Evolutionary conservation across 2,797 vertebrate species (phyloP), one percentile per base, ranked within the genome.

Genomic region (Eulemur rubriventer): DNA sequence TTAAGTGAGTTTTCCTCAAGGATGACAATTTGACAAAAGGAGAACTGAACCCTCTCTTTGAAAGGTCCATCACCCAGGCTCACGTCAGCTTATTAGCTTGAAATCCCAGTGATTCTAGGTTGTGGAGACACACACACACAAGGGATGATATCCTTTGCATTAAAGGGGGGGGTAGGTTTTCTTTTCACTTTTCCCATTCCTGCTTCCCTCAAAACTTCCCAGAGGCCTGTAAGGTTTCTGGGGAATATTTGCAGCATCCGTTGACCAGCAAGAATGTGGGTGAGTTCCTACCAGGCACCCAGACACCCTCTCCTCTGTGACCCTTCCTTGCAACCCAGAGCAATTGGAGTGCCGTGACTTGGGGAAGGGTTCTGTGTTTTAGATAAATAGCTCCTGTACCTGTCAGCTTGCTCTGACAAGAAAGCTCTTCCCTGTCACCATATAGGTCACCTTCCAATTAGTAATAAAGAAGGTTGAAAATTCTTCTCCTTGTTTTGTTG

Each of bases 1-100:
- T 88, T 61, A 93, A 76, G 59, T 78, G 65, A 93, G 63, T 65
- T n/a, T 65, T 93, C 52, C 59, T 94, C 43, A 82, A 55, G 50
- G 30, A 46, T 86, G 35, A 52, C 43, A 79, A 46, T 57, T n/a
- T 70, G 43, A 43, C 69, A 86, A 82, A 48, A 43, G 86, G 26
- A 46, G 22, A 92, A 38, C 33, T 20, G 57, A 17, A 28, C 69
- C 35, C 10, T 67, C 69, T 82, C 38, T 48, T 61, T 61, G 18
- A 81, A 85, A 72, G 55, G n/a, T 33, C 65, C 67, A 30, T 63
- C 55, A 33, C 30, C 12, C 28, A 13, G 67, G 43, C 41, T 67
- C 59, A 18, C 20, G 30, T 87, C 65, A 80, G 72, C 24, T 75
- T 30, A 89, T 3, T 87, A 84, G 24, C 38, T 85, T 91, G 76